Base-by-base conservation (phyloP, 2,113 vertebrate genomes). In the Leucoraja erinaceus region DNA sequence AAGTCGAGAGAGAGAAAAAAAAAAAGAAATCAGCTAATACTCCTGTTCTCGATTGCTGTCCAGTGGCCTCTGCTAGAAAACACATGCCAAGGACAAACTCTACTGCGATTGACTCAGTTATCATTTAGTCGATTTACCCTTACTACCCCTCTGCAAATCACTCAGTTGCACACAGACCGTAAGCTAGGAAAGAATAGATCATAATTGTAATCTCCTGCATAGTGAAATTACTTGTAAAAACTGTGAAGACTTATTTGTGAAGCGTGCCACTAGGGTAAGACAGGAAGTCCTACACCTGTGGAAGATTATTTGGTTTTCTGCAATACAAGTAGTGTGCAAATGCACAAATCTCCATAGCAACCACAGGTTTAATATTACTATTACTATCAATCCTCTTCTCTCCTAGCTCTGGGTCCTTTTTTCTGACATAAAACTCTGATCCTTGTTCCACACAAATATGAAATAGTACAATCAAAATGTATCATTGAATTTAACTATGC, bases 21-120 rank as follows among this genome's bases (percentile, higher is more conserved):
- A 86, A 88, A 88, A 63, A 88, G 83, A 88, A 88, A 88, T 88
- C 83, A 88, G 79, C 79, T 83, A 88, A n/a, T 63, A 88, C 83
- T 88, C 83, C 83, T 66, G n/a, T 66, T 88, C 83, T 88, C 61
- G n/a, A 88, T 31, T 31, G 59, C 83, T 63, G 61, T 88, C 83
- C 59, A 88, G n/a, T 33, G 83, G 63, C 83, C 83, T 63, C 83
- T 63, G 59, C 25, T 63, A 66, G 59, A 88, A 88, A 88, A 88
- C 31, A 88, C 59, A 61, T n/a, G 59, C 61, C 20, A 28, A 88
- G 16, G 83, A 88, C 28, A 63, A 63, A 88, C 28, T 88, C 83
- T 20, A 33, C 77, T 79, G 20, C 56, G 79, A 56, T 59, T 56
- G 20, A 66, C 14, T 14, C 59, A 63, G 61, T 31, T 66, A 31